Evolutionary conservation across 2,113 vertebrate genomes (phyloP), one percentile per base, ranked within the genome.

Genomic region (Menidia beryllina): DNA sequence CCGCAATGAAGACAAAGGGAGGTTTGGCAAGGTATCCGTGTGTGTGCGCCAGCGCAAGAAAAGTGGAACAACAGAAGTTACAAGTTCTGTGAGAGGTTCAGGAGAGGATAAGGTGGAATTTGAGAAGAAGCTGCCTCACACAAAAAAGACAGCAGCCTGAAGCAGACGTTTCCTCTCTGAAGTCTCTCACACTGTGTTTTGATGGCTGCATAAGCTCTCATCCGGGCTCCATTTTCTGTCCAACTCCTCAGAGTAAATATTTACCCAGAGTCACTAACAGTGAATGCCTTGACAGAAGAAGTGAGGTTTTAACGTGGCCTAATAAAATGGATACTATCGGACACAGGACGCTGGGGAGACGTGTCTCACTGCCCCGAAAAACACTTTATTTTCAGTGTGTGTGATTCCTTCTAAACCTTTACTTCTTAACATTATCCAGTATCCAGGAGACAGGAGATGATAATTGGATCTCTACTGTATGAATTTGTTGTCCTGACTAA

Each of bases 91-190:
- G 56, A 41, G 67, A 83, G 61, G 57, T 67, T 47, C 62, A 64
- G 56, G 19, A 53, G 63, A 63, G 57, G 66, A 67, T 77, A 79
- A 74, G 60, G 58, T 86, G 88, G 72, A 88, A 90, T 82, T 47
- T 45, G 75, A 86, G 82, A 77, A 67, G 77, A 74, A 78, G 58
- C 52, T 30, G 57, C 39, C 47, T 23, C 45, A 69, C 62, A 48
- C 23, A 25, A 62, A 17, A 0, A 59, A 27, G 47, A 73, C 27
- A 69, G 21, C 49, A 79, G 57, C 48, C 63, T 51, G 53, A 66
- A 69, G 68, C 53, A 41, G 74, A 83, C 65, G 3, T 64, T 58
- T 77, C 41, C 10, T 41, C 11, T 63, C 52, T 21, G 2, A 21
- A 27, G 47, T 53, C 47, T 69, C 61, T 57, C 62, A 30, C 12